Percentiles rank a stretch among this genome's conserved stretches.
Evolutionary conservation across 53 echinoderm and acorn worm species (phyloP).

Genomic region (Stichopus horrens): DNA sequence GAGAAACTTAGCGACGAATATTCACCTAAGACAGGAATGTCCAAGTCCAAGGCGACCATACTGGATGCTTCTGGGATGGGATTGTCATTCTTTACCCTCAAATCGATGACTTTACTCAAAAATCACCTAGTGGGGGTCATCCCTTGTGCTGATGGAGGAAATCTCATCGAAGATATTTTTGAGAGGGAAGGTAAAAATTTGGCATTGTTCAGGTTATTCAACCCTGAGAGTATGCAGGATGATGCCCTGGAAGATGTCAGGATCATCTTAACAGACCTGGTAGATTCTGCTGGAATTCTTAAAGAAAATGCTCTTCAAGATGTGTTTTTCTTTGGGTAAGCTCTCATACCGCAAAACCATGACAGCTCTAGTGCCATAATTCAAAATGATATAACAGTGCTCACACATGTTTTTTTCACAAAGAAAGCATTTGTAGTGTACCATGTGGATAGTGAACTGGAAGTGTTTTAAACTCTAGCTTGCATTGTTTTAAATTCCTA

Average conservation of each 20-base stretch:
- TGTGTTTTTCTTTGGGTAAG: slow-evolving; percentile 7
- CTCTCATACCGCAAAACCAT: too few species aligned
- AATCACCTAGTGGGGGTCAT: background rate
- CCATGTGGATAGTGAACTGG: too few species aligned
- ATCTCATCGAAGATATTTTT: slow-evolving; percentile 41
- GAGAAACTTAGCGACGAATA: background rate
- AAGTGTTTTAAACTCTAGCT: too few species aligned
- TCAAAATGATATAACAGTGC: too few species aligned
- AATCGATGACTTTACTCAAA: background rate
- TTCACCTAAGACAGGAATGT: background rate
- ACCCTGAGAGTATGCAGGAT: background rate
- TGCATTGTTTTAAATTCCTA: too few species aligned
- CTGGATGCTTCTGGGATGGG: slow-evolving; percentile 10
- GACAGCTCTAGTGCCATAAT: too few species aligned
- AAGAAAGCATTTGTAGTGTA: too few species aligned
- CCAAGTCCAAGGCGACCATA: background rate
- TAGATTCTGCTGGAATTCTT: slow-evolving; percentile 60
- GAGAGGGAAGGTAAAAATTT: slow-evolving; percentile 24
- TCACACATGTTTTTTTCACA: too few species aligned
- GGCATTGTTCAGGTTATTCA: slow-evolving; percentile 40
- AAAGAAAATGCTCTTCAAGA: slow-evolving; percentile 63
- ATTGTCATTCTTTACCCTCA: background rate
- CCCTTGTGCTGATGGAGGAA: background rate
- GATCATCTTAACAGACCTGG: slow-evolving; percentile 60
- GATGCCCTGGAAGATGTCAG: slow-evolving; percentile 41